Base-by-base conservation (phyloP, 2,888 invertebrate species). In the Elaeidobius kamerunicus region DNA sequence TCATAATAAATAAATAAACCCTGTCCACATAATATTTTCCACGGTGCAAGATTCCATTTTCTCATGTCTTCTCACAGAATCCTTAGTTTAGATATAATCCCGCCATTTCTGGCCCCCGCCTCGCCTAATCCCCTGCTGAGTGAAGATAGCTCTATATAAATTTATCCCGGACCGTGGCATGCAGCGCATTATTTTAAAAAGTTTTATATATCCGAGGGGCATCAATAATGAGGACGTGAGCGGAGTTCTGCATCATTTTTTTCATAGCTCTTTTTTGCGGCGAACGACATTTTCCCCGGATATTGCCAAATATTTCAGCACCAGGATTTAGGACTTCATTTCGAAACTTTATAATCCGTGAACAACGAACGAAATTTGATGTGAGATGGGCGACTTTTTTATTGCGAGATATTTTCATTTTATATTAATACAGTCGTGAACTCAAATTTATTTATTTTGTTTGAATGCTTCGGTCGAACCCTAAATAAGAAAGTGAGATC, bases 171-270 rank as follows among this genome's bases (percentile, higher is more conserved):
- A 69, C 71, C n/a, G n/a, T n/a, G n/a, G n/a, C n/a, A n/a, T n/a
- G 67, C 65, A 64, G 66, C 45, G 71, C 70, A 72, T 72, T 72
- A 72, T 71, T 72, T 72, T 71, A 70, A 72, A 72, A 72, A 72
- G 63, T 70, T 72, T 72, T 72, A 55, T 72, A 70, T 71, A 69
- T 69, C 69, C 65, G 62, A 42, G 43, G 50, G 47, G 51, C 51
- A 55, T 55, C 55, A 55, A 55, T 55, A 55, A 55, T 41, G 41
- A 14, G 45, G 45, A 51, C 50, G 51, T 50, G 50, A 45, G 46
- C 41, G 27, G 55, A 28, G 55, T 50, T 41, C 49, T 46, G 50
- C 55, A 55, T 51, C 55, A 55, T 55, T 55, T 55, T n/a, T 54
- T 55, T 55, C 36, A 43, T 48, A 48, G 30, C 38, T 52, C 46